A percentile compares a stretch with the other conserved stretches of the same genome.
Conservation (phyloP, 2,797 vertebrate genomes). For the Sternarchorhynchus goeldii region DNA sequence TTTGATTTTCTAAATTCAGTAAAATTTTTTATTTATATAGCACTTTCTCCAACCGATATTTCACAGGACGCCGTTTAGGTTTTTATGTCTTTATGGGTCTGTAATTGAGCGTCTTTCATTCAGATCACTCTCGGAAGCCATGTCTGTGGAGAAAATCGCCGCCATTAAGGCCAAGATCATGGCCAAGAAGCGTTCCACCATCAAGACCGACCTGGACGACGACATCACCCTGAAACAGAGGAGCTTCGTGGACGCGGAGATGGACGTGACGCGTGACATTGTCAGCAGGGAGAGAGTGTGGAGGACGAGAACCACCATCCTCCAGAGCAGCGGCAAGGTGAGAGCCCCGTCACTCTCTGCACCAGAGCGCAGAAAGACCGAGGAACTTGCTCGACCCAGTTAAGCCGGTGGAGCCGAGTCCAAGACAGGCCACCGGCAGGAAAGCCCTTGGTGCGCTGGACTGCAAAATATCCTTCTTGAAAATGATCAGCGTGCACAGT, state of each 20-base stretch:
- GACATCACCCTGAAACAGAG: conserved; percentile 96
- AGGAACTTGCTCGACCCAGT: neutral
- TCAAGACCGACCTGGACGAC: conserved; percentile 97
- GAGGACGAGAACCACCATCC: conserved; percentile 97
- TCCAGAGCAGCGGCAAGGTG: conserved; percentile 98
- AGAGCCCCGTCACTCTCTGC: too few relatives aligned
- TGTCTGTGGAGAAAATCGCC: conserved; percentile 99
- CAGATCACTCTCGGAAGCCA: conserved; percentile 97
- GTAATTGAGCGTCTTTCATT: conserved; percentile 28
- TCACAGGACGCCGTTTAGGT: neutral
- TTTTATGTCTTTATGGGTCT: neutral
- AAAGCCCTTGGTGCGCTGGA: too few relatives aligned
- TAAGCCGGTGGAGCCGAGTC: too few relatives aligned
- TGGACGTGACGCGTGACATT: conserved; percentile 96
- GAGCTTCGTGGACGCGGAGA: conserved; percentile 97
- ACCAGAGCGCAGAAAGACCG: too few relatives aligned
- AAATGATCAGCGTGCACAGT: too few relatives aligned
- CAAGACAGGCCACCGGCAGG: too few relatives aligned
- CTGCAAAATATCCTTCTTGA: too few relatives aligned
- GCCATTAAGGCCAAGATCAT: conserved; percentile 99
- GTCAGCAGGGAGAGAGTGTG: conserved; percentile 97
- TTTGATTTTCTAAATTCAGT: too few relatives aligned
- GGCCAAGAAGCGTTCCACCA: conserved; percentile 99
- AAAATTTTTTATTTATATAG: neutral
- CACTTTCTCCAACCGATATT: too few relatives aligned